Percentiles rank a stretch among this genome's conserved stretches.
These are phyloP conservation scores for Melanostoma mellinum DNA, from an alignment of 2,888 invertebrate genomes.

Conservation along the genomic window DNA sequence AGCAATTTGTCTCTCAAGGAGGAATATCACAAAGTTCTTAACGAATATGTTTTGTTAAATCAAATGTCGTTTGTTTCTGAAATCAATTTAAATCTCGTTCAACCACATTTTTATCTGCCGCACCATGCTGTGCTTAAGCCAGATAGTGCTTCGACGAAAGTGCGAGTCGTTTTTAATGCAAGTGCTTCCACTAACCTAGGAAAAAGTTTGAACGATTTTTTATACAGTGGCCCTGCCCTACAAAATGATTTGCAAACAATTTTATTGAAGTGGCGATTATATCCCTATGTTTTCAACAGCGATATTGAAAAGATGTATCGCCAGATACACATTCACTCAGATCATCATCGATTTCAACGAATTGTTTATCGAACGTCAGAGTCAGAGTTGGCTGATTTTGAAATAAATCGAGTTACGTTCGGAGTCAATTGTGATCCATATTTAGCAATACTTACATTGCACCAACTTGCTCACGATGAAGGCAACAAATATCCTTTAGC, in stretches of 20 bases:
- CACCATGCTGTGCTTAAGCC: conserved; percentile 21
- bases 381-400: conserved; percentile 48
- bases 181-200: conserved; percentile 48
- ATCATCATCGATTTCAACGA: conserved; percentile 66
- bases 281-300: conserved; percentile 68
- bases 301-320: conserved; percentile 76
- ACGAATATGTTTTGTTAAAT: conserved; percentile 15
- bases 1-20: conserved; percentile 3
- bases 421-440: conserved; percentile 61
- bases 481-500: conserved; percentile 56
- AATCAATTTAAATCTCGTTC: background rate
- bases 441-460: conserved; percentile 59
- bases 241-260: conserved; percentile 69
- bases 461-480: conserved; percentile 60
- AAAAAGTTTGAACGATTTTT: conserved; percentile 72
- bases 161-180: conserved; percentile 50
- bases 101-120: conserved; percentile 19
- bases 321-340: conserved; percentile 67
- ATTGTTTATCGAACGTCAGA: conserved; percentile 68
- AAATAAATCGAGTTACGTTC: conserved; percentile 67
- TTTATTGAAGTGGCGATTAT: conserved; percentile 35
- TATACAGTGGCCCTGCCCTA: conserved; percentile 73
- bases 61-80: background rate
- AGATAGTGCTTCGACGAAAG: conserved; percentile 44
- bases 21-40: conserved; percentile 7